Base-by-base conservation (phyloP, 2,797 vertebrate genomes). In the Antrozous pallidus region DNA sequence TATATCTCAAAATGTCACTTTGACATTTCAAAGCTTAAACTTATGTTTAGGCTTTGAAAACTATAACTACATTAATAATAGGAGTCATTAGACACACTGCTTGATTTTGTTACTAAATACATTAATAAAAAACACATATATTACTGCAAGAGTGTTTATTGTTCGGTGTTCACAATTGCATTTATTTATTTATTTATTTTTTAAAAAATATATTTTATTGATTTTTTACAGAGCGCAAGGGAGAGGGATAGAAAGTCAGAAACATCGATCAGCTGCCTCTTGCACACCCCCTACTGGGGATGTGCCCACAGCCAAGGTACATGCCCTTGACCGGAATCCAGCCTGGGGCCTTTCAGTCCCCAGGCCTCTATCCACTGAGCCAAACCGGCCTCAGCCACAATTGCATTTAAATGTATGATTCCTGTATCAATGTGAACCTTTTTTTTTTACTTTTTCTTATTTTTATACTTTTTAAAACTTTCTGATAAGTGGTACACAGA, bases 1-100 rank as follows among this genome's bases (percentile, higher is more conserved):
- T 13, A 20, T 54, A 74, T 91, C 20, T 75, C 13, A 82, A 54
- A 94, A 71, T 71, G 31, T 74, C 31, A 38, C 31, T n/a, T n/a
- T n/a, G n/a, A n/a, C n/a, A n/a, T n/a, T n/a, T n/a, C n/a, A n/a
- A n/a, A n/a, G n/a, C n/a, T n/a, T n/a, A n/a, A n/a, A n/a, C n/a
- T 20, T 56, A 28, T n/a, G 2, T 42, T 87, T 7, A 88, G n/a
- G 16, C 42, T 86, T 93, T 38, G 14, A 80, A 75, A 84, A 54
- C 14, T 6, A 61, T 8, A 54, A 2, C 11, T 56, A 42, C 65
- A 71, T 91, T 12, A 86, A 2, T 56, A 54, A 71, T 61, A 7
- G 20, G 9, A 65, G 12, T 83, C 7, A 67, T 38, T 63, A 67
- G 8, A 71, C 16, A 1, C 6, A 75, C 2, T 81, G 38, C 8